Evolutionary conservation across 1,140 invertebrate species (phyloP).

Genomic region (Pseudomyrmex pallidus): DNA sequence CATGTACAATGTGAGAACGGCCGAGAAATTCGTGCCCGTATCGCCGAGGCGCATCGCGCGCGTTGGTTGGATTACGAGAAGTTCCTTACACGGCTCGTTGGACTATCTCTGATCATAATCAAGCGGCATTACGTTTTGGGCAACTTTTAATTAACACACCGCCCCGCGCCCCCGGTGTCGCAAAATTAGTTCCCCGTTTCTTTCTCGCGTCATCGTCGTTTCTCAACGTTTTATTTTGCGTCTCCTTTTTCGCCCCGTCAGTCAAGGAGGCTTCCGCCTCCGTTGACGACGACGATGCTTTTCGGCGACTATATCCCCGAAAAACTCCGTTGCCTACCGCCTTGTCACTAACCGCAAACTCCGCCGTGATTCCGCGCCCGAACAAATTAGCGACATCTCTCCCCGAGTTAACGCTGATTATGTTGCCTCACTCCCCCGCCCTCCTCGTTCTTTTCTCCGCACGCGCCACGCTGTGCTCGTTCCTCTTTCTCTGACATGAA

Average conservation of each 20-base stretch:
- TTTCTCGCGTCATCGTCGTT: neutral
- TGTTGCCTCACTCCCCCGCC: slow-evolving; percentile 32
- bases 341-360: slow-evolving; percentile 21
- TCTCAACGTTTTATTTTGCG: slow-evolving; percentile 10
- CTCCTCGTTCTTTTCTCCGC: neutral
- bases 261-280: slow-evolving; percentile 45
- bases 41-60: slow-evolving; percentile 19
- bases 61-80: slow-evolving; percentile 24
- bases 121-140: slow-evolving; percentile 67
- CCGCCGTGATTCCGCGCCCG: slow-evolving; percentile 36
- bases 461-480: neutral
- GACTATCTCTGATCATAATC: slow-evolving; percentile 73
- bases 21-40: slow-evolving; percentile 33
- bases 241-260: neutral
- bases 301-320: neutral
- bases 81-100: slow-evolving; percentile 62
- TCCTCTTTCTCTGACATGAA: slow-evolving; percentile 37
- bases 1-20: slow-evolving; percentile 9
- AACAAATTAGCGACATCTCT: slow-evolving; percentile 75
- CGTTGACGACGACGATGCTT: slow-evolving; percentile 34
- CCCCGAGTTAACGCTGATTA: slow-evolving; percentile 77
- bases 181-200: slow-evolving; percentile 37
- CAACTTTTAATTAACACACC: slow-evolving; percentile 79
- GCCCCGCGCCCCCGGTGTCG: slow-evolving; percentile 8
- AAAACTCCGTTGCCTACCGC: neutral